phyloP scores from a whole-genome alignment of 1,140 invertebrate genomes.

The Hormaphis cornu region DNA sequence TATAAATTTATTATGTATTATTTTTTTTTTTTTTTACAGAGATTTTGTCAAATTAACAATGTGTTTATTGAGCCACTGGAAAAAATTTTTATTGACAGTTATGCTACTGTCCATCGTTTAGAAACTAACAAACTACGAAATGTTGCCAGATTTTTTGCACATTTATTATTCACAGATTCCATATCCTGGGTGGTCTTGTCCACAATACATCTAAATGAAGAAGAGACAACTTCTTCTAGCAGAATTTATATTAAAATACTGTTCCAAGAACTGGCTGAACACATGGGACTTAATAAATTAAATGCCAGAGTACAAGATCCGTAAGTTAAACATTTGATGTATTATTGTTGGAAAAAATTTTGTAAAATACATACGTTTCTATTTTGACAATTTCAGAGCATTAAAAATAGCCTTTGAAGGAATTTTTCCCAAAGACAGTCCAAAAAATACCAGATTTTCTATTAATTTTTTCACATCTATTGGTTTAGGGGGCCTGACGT shows the following conservation, averaged over 20 bases:
- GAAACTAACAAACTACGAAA: slow-evolving; percentile 96
- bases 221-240: slow-evolving; percentile 94
- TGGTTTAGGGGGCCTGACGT: slow-evolving; percentile 90
- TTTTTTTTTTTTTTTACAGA: slow-evolving; percentile 45
- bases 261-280: slow-evolving; percentile 92
- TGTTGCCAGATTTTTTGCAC: slow-evolving; percentile 95
- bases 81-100: slow-evolving; percentile 91
- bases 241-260: slow-evolving; percentile 97
- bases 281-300: slow-evolving; percentile 86
- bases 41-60: slow-evolving; percentile 86
- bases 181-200: slow-evolving; percentile 86
- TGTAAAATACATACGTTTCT: background rate
- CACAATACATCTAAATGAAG: slow-evolving; percentile 86
- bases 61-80: slow-evolving; percentile 88
- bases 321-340: slow-evolving; percentile 45
- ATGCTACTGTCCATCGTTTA: slow-evolving; percentile 83
- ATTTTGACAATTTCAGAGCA: slow-evolving; percentile 54
- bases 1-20: background rate
- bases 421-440: slow-evolving; percentile 90
- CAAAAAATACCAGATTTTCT: slow-evolving; percentile 92
- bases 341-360: slow-evolving; percentile 16
- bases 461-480: slow-evolving; percentile 99
- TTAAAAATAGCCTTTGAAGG: slow-evolving; percentile 80
- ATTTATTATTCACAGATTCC: slow-evolving; percentile 91
- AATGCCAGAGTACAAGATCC: slow-evolving; percentile 82